Conservation (phyloP, 2,888 invertebrate species). For the Callimorpha dominula region DNA sequence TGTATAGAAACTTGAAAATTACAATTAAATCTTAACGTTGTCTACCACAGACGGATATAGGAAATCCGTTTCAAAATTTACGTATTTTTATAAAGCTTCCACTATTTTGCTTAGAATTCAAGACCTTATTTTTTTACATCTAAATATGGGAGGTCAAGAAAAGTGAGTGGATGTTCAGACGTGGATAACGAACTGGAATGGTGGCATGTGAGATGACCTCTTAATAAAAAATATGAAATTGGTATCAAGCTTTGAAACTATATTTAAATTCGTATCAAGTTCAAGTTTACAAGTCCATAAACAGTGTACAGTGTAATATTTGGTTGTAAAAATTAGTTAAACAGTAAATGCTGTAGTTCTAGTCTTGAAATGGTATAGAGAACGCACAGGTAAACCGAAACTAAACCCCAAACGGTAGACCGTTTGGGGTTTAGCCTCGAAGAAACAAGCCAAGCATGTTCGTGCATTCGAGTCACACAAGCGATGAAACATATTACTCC, state of each 20-base stretch:
- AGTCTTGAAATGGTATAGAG: background rate
- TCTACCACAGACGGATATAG: no score
- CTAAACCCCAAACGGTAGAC: slow-evolving; percentile 13
- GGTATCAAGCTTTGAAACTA: background rate
- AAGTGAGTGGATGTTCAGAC: no score
- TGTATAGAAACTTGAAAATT: no score
- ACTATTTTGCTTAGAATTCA: no score
- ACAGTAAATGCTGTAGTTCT: background rate
- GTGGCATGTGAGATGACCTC: no score
- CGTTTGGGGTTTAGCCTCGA: no score
- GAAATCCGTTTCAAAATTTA: no score
- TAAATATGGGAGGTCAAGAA: no score
- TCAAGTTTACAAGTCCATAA: background rate
- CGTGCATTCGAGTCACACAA: slow-evolving; percentile 35
- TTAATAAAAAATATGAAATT: no score
- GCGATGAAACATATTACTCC: slow-evolving; percentile 18
- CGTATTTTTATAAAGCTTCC: background rate
- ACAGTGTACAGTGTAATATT: background rate
- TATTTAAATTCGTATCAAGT: background rate
- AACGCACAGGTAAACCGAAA: background rate
- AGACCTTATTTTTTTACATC: no score
- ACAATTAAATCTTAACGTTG: no score
- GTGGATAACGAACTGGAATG: no score
- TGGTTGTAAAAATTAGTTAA: background rate
- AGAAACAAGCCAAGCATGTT: slow-evolving; percentile 38